phyloP scores from a whole-genome alignment of 2,113 vertebrate genomes.

The Colistium nudipinnis region DNA sequence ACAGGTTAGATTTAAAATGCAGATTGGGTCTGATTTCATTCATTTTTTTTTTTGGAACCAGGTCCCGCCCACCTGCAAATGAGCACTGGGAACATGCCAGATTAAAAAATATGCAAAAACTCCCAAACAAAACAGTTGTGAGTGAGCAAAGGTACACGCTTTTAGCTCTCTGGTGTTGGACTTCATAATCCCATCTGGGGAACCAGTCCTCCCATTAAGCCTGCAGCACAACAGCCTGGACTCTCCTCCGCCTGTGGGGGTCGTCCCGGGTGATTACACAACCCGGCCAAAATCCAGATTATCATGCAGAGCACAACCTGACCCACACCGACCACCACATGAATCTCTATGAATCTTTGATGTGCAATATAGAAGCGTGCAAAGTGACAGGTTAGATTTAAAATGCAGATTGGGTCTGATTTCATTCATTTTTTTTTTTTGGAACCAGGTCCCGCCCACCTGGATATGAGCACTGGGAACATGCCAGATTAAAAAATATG shows the following conservation, averaged over 20 bases:
- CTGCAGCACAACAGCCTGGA: conserved; percentile 9
- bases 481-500: neutral
- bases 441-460: neutral
- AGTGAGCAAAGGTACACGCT: conserved; percentile 13
- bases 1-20: neutral
- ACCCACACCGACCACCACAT: neutral
- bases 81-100: neutral
- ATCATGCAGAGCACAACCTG: conserved; percentile 25
- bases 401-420: too few species aligned
- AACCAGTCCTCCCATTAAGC: neutral
- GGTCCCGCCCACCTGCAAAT: neutral
- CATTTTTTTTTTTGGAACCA: neutral
- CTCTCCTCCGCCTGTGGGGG: conserved; percentile 1
- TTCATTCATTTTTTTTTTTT: too few species aligned
- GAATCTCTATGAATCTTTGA: neutral
- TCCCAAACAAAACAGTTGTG: neutral
- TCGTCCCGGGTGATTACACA: conserved; percentile 12
- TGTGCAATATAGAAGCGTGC: neutral
- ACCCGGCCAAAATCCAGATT: conserved; percentile 15
- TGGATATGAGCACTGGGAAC: neutral
- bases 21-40: too few species aligned
- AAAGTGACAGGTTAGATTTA: neutral
- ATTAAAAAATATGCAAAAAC: neutral
- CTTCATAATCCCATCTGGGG: neutral
- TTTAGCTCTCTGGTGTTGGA: neutral